Evolutionary conservation across 2,888 invertebrate species (phyloP).

Genomic region (Tenthredo notha): DNA sequence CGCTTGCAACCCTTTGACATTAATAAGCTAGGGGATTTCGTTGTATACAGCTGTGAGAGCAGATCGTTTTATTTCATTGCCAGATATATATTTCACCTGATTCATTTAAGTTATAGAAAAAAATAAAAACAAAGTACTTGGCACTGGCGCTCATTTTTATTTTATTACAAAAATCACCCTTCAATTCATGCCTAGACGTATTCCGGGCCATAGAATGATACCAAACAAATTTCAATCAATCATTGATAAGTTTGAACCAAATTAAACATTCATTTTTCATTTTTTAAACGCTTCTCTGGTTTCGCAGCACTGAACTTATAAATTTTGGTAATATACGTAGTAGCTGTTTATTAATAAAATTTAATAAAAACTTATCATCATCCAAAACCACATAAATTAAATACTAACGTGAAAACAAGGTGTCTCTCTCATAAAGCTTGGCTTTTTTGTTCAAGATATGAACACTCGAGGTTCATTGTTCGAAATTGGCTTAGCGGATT

Average conservation of each 20-base stretch:
- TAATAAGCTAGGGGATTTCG: constrained; percentile 16
- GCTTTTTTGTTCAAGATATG: background rate
- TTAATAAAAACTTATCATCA: background rate
- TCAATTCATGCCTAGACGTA: background rate
- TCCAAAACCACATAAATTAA: background rate
- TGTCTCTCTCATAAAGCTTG: no score
- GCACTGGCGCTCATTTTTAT: background rate
- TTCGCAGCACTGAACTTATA: no score
- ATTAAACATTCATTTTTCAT: background rate
- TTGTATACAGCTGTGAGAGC: background rate
- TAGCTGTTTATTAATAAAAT: no score
- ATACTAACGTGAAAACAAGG: no score
- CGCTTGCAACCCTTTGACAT: constrained; percentile 18
- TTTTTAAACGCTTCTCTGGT: no score
- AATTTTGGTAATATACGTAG: no score
- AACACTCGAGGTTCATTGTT: background rate
- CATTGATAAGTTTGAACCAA: background rate
- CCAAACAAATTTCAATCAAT: background rate
- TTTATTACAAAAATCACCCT: background rate
- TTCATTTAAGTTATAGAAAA: background rate
- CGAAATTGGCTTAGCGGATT: background rate
- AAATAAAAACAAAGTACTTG: background rate
- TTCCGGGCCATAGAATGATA: background rate
- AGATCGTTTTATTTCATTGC: constrained; percentile 18
- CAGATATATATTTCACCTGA: background rate